Conservation (phyloP, 2,888 invertebrate species). For the Euzetes globulus region DNA sequence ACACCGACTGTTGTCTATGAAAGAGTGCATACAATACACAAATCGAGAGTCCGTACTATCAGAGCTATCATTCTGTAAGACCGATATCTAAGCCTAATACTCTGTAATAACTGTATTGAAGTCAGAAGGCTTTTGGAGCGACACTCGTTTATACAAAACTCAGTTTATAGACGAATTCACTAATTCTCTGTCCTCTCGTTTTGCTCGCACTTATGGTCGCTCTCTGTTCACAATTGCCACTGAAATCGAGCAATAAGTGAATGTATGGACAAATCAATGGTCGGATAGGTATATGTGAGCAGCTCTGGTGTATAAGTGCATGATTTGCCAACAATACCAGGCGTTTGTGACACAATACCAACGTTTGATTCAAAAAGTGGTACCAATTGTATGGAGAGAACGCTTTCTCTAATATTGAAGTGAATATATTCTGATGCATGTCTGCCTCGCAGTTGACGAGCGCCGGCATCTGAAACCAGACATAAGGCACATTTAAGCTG, state of each 20-base stretch:
- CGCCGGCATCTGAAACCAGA: constrained; percentile 4
- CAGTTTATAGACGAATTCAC: background rate
- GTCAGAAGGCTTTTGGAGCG: constrained; percentile 16
- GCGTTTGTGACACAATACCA: constrained; percentile 3
- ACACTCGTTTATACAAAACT: background rate
- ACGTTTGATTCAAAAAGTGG: background rate
- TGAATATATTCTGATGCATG: constrained; percentile 25
- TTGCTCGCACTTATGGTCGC: background rate
- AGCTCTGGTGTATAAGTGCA: background rate
- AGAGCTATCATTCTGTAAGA: constrained; percentile 5
- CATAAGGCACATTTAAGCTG: constrained; percentile 23
- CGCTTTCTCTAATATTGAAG: background rate
- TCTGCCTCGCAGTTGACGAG: background rate
- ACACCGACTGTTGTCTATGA: background rate
- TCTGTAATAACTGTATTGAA: constrained; percentile 30
- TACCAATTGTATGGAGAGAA: background rate
- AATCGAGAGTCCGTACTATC: background rate
- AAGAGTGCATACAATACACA: background rate
- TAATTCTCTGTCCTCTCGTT: background rate
- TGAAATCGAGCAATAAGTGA: constrained; percentile 12
- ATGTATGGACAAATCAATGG: background rate
- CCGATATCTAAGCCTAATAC: constrained; percentile 30
- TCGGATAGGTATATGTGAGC: constrained; percentile 7
- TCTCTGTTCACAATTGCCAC: background rate
- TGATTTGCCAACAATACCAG: background rate